Percentiles rank a stretch among this genome's conserved stretches.
These are phyloP conservation scores for Reinhardtius hippoglossoides DNA, from an alignment of 2,113 vertebrate genomes.

Conservation along the genomic window DNA sequence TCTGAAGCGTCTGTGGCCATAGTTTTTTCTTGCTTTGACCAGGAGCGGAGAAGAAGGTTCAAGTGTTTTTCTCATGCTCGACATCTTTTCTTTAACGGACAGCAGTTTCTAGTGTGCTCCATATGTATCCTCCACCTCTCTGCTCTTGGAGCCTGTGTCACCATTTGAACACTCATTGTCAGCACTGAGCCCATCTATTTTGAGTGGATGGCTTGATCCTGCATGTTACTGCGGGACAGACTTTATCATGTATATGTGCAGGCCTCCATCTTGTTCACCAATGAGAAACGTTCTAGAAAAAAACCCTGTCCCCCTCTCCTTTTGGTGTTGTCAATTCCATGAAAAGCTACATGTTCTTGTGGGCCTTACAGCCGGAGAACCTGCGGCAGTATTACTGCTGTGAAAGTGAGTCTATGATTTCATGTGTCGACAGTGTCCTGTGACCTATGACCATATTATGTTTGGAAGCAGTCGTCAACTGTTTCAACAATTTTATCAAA, in stretches of 20 bases:
- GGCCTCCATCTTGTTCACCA: constrained; percentile 10
- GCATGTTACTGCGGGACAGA: not conserved
- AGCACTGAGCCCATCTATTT: not conserved
- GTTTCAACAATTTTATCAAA: too few relatives aligned
- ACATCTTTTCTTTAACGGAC: constrained; percentile 33
- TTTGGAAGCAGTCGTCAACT: too few relatives aligned
- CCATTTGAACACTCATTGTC: not conserved
- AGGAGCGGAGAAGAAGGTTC: not conserved
- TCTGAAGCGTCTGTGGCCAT: constrained; percentile 26
- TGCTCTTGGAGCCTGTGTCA: not conserved
- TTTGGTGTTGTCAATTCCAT: too few relatives aligned
- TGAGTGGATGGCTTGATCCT: not conserved
- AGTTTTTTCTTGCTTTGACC: too few relatives aligned
- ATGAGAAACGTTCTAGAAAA: too few relatives aligned
- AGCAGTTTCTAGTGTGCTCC: constrained; percentile 7
- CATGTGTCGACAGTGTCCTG: constrained; percentile 11
- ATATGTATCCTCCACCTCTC: not conserved
- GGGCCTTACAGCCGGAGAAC: too few relatives aligned
- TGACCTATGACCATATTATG: constrained; percentile 17
- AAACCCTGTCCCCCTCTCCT: too few relatives aligned
- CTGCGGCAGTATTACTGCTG: not conserved
- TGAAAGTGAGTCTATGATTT: constrained; percentile 4
- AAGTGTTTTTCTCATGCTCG: constrained; percentile 66
- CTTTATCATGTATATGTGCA: constrained; percentile 11
- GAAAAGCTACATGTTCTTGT: too few relatives aligned